Base-by-base conservation (phyloP, 2,888 invertebrate species). In the Andrena chrysosceles region DNA sequence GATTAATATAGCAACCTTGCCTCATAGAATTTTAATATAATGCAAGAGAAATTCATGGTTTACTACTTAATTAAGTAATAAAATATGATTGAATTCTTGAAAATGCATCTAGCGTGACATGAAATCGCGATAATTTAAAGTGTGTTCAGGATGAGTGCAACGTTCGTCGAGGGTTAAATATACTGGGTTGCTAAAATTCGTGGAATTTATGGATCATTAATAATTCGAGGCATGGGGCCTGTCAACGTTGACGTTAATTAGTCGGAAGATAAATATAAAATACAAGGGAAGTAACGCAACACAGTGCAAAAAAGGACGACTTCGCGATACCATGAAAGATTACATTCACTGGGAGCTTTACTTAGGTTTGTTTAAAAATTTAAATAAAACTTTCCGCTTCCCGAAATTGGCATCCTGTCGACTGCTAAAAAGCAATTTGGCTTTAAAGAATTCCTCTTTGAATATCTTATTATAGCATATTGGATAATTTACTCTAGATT, bases 141-240 rank as follows among this genome's bases (percentile, higher is more conserved):
- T 20, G 16, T n/a, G 7, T 23, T 72, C 48, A 29, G n/a, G 33
- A n/a, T 23, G 68, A n/a, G 31, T 56, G 48, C 42, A 42, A 23
- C 5, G 64, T 16, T 52, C 54, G 31, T 33, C 1, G 2, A 26
- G 29, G 29, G 66, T 60, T 67, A 75, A 75, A 67, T 75, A 67
- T 75, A 67, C 35, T 13, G n/a, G 10, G 49, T 62, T 75, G n/a
- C 35, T 60, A 31, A 75, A 66, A 52, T 60, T 29, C 29, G 29
- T 67, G 62, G 77, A 77, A 77, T 77, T 59, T 29, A 42, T 35
- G 31, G 52, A 31, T 75, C 77, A 75, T 77, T 77, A 77, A 75
- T 77, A 75, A 77, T 60, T 60, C 29, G 16, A 67, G 52, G 10
- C 75, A 52, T 29, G 23, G 31, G 60, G 60, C 49, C 52, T 29